Evolutionary conservation across 2,888 invertebrate genomes (phyloP), one percentile per base, ranked within the genome.

Genomic region (Ophion obscuratus): DNA sequence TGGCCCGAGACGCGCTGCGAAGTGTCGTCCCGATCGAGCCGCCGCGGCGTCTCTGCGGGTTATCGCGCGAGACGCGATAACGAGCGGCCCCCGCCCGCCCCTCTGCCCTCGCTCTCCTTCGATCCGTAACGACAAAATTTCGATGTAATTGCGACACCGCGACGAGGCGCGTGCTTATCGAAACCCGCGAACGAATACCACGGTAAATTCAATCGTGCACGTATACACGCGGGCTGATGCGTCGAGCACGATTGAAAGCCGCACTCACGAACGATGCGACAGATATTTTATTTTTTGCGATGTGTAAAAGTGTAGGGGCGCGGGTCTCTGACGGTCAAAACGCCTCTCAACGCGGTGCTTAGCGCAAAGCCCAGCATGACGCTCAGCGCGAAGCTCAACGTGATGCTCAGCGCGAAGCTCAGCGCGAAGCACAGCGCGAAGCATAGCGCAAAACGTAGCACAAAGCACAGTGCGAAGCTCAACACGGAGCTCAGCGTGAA

Each of bases 41-140:
- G 71, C 20, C 73, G 66, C 64, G 62, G 59, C 68, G 73, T 44
- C 59, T 40, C 77, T 73, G 27, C 79, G 79, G 82, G 74, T 85
- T 85, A 85, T 85, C 85, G 82, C 64, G 36, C 53, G 53, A 61
- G 59, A 53, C 44, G 44, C 64, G 85, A 82, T 85, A 82, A 82
- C 75, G 79, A 68, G 47, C 64, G 40, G n/a, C 44, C 62, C 24
- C 11, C 24, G 40, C 36, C 47, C 44, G 11, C 2, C 61, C 14
- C n/a, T n/a, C 9, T n/a, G 17, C 11, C 36, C 44, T 31, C 24
- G 40, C 44, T 47, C 40, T 40, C 47, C 20, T 47, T 24, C 27
- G 47, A 14, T 53, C 17, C 53, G 24, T 40, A 70, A 14, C 17
- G 11, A 17, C 27, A 2, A 17, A 53, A 27, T 27, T 53, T 53